A percentile compares a stretch with the other conserved stretches of the same genome.
Conservation (phyloP, 2,888 invertebrate genomes). For the Eupelmus urozonus region DNA sequence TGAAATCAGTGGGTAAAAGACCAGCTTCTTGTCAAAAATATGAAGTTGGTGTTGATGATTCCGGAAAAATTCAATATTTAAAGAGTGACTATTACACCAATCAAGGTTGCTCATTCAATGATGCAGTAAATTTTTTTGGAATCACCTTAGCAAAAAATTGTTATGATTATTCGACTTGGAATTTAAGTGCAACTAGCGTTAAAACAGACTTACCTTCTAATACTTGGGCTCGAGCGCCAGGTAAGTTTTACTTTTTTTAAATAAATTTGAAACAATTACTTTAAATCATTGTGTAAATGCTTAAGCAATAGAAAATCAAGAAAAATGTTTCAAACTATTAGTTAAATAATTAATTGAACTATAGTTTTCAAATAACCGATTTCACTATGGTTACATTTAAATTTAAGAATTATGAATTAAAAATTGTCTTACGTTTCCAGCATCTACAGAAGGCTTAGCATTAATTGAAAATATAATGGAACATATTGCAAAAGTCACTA, state of each 20-base stretch:
- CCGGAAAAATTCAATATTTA: constrained; percentile 84
- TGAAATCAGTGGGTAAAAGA: constrained; percentile 85
- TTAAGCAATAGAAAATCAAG: not conserved
- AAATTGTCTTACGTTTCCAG: constrained; percentile 1
- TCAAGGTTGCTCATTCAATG: constrained; percentile 75
- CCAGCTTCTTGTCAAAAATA: constrained; percentile 82
- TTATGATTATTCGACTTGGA: constrained; percentile 83
- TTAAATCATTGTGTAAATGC: not conserved
- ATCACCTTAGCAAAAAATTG: constrained; percentile 75
- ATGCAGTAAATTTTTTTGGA: constrained; percentile 74
- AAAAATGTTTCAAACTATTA: no score
- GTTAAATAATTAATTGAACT: no score
- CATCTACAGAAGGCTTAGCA: constrained; percentile 34
- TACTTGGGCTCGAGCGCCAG: constrained; percentile 86
- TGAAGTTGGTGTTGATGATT: constrained; percentile 82
- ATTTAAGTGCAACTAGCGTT: constrained; percentile 74
- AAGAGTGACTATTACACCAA: constrained; percentile 74
- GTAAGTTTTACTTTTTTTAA: constrained; percentile 73
- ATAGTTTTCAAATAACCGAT: not conserved
- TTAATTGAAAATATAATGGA: constrained; percentile 81
- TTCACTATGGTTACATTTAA: not conserved
- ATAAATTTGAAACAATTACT: not conserved
- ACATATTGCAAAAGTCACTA: constrained; percentile 68
- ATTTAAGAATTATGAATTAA: not conserved
- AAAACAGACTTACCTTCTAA: constrained; percentile 84